Conservation (phyloP, 92 coral and sea anemone genomes). For the Isaurus tuberculatus region DNA sequence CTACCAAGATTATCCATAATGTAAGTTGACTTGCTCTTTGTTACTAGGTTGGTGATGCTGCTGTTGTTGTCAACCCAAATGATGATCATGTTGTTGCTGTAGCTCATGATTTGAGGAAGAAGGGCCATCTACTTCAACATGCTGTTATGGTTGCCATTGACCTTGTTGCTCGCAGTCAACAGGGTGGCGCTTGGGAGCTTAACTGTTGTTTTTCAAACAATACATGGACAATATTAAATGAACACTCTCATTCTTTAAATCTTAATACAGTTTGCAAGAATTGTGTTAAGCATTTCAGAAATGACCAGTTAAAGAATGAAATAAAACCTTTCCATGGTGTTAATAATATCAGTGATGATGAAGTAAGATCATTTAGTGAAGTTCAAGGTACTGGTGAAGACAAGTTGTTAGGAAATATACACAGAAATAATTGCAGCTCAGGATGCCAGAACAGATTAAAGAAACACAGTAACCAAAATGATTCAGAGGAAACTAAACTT, state of each 20-base stretch:
- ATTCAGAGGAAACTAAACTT: slow-evolving; percentile 28
- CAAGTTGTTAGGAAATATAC: not conserved
- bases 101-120: slow-evolving; percentile 74
- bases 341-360: not conserved
- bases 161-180: slow-evolving; percentile 86
- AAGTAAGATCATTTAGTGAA: not conserved
- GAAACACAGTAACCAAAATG: not conserved
- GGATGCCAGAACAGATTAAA: not conserved
- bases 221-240: slow-evolving; percentile 57
- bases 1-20: not conserved
- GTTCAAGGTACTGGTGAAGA: not conserved
- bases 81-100: slow-evolving; percentile 70
- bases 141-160: slow-evolving; percentile 94
- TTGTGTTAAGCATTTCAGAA: not conserved
- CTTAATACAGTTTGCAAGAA: not conserved
- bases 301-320: not conserved
- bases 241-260: not conserved
- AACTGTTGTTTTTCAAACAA: slow-evolving; percentile 53
- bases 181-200: slow-evolving; percentile 89
- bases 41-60: slow-evolving; percentile 74
- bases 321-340: not conserved
- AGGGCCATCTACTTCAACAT: slow-evolving; percentile 94
- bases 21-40: not conserved
- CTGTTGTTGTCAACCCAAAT: slow-evolving; percentile 82
- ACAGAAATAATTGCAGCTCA: not conserved